Evolutionary conservation across 2,113 vertebrate genomes (phyloP).

Genomic region (Ascaphus truei): DNA sequence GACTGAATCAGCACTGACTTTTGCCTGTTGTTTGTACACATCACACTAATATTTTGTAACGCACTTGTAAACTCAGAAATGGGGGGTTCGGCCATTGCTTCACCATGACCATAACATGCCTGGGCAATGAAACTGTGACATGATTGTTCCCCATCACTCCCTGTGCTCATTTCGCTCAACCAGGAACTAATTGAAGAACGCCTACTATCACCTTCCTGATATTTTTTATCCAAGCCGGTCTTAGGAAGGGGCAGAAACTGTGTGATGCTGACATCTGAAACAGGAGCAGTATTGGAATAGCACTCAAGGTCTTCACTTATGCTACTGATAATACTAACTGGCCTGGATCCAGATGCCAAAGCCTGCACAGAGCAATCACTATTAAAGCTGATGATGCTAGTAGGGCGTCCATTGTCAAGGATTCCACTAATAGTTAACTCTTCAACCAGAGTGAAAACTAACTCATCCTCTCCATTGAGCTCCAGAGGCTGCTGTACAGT

Average conservation of each 20-base stretch:
- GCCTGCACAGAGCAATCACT: constrained; percentile 83
- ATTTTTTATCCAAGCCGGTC: constrained; percentile 63
- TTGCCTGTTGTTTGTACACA: constrained; percentile 54
- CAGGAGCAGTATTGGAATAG: constrained; percentile 63
- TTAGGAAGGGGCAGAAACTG: constrained; percentile 75
- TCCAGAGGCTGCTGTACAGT: constrained; percentile 77
- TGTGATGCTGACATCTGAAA: constrained; percentile 86
- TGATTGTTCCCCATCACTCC: constrained; percentile 84
- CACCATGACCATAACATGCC: constrained; percentile 81
- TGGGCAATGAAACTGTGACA: constrained; percentile 83
- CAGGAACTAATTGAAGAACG: constrained; percentile 88
- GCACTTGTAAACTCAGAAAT: constrained; percentile 49
- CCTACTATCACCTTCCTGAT: constrained; percentile 62
- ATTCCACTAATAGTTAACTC: constrained; percentile 75
- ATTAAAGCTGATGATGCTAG: constrained; percentile 89
- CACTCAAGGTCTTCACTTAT: constrained; percentile 77
- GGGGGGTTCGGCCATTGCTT: constrained; percentile 80
- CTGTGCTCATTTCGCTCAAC: constrained; percentile 86
- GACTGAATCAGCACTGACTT: constrained; percentile 58
- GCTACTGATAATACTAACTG: constrained; percentile 90
- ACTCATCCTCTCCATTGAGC: constrained; percentile 76
- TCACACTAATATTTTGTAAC: constrained; percentile 46
- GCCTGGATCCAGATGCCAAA: constrained; percentile 74
- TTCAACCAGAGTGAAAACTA: constrained; percentile 79
- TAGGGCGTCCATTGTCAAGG: constrained; percentile 75